phyloP scores from a whole-genome alignment of 2,113 vertebrate species.

The Anolis carolinensis region DNA sequence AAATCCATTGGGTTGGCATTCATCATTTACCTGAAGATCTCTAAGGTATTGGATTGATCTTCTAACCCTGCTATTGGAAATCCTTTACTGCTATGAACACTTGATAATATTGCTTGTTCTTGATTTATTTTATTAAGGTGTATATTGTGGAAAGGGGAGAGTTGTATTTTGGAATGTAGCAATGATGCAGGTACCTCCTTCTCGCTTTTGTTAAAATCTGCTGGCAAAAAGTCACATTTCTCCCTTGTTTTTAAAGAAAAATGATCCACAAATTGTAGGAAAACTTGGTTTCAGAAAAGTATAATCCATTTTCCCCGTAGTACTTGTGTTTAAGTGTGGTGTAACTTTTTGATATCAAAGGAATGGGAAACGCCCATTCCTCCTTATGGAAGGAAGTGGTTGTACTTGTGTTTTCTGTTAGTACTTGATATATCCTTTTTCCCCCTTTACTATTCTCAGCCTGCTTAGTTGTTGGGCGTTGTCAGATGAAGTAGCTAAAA shows the following conservation, averaged over 20 bases:
- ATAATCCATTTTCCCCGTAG: constrained; percentile 75
- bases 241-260: constrained; percentile 79
- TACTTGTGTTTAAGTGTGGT: constrained; percentile 72
- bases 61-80: neutral
- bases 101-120: constrained; percentile 63
- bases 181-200: constrained; percentile 61
- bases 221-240: constrained; percentile 72
- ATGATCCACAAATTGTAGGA: constrained; percentile 68
- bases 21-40: too few relatives aligned
- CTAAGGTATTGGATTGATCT: too few relatives aligned
- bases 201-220: constrained; percentile 61
- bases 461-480: constrained; percentile 80
- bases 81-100: constrained; percentile 12
- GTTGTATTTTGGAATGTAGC: constrained; percentile 69
- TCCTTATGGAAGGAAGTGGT: constrained; percentile 75
- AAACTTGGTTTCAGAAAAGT: constrained; percentile 71
- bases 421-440: constrained; percentile 72
- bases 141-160: constrained; percentile 20
- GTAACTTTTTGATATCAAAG: constrained; percentile 70
- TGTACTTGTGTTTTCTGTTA: constrained; percentile 71
- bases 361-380: constrained; percentile 76
- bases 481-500: constrained; percentile 80
- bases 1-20: too few relatives aligned
- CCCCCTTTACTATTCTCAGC: constrained; percentile 77
- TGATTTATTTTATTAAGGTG: constrained; percentile 57